Evolutionary conservation across 2,797 vertebrate genomes (phyloP).

Genomic region (Scarus forsteni): DNA sequence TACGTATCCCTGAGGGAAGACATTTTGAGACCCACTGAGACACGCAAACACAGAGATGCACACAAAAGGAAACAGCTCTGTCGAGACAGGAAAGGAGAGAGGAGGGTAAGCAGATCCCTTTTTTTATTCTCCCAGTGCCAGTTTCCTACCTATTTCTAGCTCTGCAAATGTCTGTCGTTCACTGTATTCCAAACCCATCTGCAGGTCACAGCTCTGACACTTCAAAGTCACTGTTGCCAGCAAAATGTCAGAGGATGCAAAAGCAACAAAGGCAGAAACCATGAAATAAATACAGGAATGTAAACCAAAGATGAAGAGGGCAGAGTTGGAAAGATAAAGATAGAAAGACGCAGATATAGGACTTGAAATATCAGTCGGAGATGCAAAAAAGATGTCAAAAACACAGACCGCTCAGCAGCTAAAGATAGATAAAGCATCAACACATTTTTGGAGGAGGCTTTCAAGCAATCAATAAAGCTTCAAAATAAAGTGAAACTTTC

Average conservation of each 20-base stretch:
- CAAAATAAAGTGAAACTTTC: constrained; percentile 7
- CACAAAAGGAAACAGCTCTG: constrained; percentile 12
- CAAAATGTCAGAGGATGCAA: constrained; percentile 67
- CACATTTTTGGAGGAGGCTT: constrained; percentile 10
- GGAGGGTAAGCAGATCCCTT: constrained; percentile 19
- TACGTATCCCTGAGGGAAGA: constrained; percentile 19
- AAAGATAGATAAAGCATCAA: constrained; percentile 24
- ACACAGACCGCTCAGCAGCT: not conserved
- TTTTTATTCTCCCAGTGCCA: constrained; percentile 19
- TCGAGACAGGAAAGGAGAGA: constrained; percentile 23
- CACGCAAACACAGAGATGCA: constrained; percentile 2
- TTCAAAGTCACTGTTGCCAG: constrained; percentile 67
- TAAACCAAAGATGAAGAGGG: constrained; percentile 32
- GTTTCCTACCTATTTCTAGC: constrained; percentile 9
- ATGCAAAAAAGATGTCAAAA: constrained; percentile 20
- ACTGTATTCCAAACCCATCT: constrained; percentile 53
- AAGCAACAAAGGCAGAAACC: constrained; percentile 49
- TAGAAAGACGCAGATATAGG: constrained; percentile 27
- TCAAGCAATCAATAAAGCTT: constrained; percentile 14
- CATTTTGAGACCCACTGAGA: constrained; percentile 7
- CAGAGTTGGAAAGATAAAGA: constrained; percentile 18
- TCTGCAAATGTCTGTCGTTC: constrained; percentile 32
- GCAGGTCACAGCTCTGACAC: constrained; percentile 65
- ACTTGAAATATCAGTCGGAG: constrained; percentile 12
- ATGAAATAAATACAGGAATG: constrained; percentile 48